These are phyloP conservation scores for Loris lydekkerianus DNA, from an alignment of 2,797 vertebrate species.

Conservation along the genomic window DNA sequence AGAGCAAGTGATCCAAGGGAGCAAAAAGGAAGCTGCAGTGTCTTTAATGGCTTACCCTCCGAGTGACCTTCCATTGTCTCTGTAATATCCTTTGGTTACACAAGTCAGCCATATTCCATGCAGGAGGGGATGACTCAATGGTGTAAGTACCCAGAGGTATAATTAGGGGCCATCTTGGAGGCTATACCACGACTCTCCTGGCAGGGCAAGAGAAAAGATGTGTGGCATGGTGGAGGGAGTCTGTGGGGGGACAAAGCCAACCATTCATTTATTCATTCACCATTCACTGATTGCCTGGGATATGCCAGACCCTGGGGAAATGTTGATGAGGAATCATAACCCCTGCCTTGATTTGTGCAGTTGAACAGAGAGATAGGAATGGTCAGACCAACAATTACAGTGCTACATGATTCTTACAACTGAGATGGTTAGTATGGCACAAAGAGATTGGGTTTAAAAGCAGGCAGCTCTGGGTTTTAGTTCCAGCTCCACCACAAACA, in stretches of 20 bases:
- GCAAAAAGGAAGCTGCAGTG: not conserved
- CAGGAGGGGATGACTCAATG: not conserved
- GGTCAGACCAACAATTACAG: not conserved
- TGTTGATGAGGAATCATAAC: not conserved
- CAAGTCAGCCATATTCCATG: not conserved
- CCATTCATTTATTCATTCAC: not conserved
- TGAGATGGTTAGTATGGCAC: not conserved
- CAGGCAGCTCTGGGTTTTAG: not conserved
- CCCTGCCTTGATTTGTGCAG: not conserved
- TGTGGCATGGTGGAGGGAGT: too few relatives aligned
- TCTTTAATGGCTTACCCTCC: not conserved
- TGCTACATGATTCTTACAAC: not conserved
- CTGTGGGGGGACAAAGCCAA: not conserved
- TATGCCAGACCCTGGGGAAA: not conserved
- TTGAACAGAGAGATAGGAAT: not conserved
- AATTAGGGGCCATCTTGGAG: not conserved
- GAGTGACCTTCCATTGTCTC: not conserved
- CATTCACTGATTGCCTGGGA: not conserved
- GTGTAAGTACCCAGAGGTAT: not conserved
- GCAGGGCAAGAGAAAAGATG: not conserved
- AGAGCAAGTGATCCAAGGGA: not conserved
- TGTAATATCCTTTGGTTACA: not conserved
- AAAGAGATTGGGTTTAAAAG: not conserved
- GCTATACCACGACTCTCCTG: not conserved
- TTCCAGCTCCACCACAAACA: not conserved